These are phyloP conservation scores for Petaurus breviceps DNA, from an alignment of 2,113 vertebrate genomes.

Conservation along the genomic window DNA sequence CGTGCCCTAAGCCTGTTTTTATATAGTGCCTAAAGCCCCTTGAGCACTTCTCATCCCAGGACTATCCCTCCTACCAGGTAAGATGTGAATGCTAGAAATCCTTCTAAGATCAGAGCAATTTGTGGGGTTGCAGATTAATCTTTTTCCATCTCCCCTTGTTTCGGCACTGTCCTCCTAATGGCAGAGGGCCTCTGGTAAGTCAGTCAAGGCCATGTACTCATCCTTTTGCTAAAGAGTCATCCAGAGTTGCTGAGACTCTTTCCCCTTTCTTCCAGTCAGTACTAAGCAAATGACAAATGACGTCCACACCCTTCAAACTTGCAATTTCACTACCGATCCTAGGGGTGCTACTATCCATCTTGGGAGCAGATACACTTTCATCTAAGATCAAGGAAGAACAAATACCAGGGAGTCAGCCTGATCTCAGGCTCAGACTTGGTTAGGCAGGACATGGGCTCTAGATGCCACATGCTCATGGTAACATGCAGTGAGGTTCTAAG, in stretches of 20 bases:
- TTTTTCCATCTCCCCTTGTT: not conserved
- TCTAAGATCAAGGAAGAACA: not conserved
- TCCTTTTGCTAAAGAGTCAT: not conserved
- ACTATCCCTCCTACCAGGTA: too few species aligned
- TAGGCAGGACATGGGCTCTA: not conserved
- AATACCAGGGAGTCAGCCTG: not conserved
- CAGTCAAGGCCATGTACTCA: not conserved
- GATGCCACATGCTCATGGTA: not conserved
- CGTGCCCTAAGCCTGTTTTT: too few species aligned
- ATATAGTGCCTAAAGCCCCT: too few species aligned
- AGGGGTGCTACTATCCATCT: not conserved
- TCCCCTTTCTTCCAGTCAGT: not conserved
- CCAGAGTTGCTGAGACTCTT: not conserved
- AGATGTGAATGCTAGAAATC: too few species aligned
- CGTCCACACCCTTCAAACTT: too few species aligned
- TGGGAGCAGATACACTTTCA: not conserved
- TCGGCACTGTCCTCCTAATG: not conserved
- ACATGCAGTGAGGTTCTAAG: not conserved
- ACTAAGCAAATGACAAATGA: not conserved
- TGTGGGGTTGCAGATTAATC: too few species aligned
- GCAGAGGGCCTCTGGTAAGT: not conserved
- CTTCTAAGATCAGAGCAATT: too few species aligned
- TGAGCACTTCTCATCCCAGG: too few species aligned
- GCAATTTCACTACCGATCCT: not conserved
- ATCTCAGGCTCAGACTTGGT: not conserved